A percentile compares a stretch with the other conserved stretches of the same genome.
Conservation (phyloP, 2,797 vertebrate genomes). For the Gymnopithys bicolor region DNA sequence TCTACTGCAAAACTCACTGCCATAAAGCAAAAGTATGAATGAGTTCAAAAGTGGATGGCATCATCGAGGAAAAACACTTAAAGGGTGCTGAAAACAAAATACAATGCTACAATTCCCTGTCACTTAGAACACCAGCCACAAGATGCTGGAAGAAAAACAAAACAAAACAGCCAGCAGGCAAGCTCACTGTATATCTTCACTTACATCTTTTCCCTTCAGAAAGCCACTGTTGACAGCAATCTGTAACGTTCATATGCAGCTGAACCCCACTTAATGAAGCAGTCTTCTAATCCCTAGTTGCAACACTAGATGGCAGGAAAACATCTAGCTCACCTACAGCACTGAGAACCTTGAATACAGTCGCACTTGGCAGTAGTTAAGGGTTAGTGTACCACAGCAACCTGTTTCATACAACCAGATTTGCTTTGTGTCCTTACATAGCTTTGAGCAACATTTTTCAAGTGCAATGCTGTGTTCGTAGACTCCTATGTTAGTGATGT, state of each 20-base stretch:
- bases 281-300: background rate
- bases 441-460: background rate
- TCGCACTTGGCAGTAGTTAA: background rate
- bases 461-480: background rate
- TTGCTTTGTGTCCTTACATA: background rate
- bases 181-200: background rate
- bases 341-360: background rate
- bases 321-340: background rate
- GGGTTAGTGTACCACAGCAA: background rate
- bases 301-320: constrained; percentile 31
- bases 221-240: background rate
- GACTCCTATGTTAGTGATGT: background rate
- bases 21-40: background rate
- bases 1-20: background rate
- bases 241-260: background rate
- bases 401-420: background rate
- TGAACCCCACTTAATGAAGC: background rate
- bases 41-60: background rate
- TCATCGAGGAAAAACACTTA: background rate
- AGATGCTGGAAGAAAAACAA: background rate
- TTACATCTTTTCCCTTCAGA: rapidly evolving
- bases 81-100: background rate
- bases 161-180: too few species aligned
- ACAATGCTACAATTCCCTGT: background rate
- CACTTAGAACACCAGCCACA: background rate